A percentile compares a stretch with the other conserved stretches of the same genome.
These are phyloP conservation scores for Hippoglossus stenolepis DNA, from an alignment of 2,113 vertebrate genomes.

Conservation along the genomic window DNA sequence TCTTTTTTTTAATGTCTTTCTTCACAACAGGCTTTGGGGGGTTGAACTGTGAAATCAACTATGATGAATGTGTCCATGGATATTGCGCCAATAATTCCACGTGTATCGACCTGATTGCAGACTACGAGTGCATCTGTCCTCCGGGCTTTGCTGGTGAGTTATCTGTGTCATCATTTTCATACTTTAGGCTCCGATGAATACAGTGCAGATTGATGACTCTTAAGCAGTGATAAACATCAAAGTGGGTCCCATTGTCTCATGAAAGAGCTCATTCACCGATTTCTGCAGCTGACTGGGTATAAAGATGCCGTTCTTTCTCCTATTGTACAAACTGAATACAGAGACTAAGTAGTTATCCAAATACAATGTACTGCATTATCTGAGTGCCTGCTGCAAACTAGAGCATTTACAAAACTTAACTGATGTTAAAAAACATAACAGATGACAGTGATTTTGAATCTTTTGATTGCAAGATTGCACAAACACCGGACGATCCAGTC, in stretches of 20 bases:
- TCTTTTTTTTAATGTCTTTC: conserved; percentile 20
- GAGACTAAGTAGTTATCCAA: neutral
- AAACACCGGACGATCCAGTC: too few relatives aligned
- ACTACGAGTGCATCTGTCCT: conserved; percentile 82
- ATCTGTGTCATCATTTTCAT: conserved; percentile 67
- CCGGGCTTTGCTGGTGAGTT: conserved; percentile 80
- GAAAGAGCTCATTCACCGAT: conserved; percentile 18
- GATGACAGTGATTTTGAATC: too few relatives aligned
- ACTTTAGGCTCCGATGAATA: conserved; percentile 45
- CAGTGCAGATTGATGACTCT: conserved; percentile 52
- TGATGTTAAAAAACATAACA: too few relatives aligned
- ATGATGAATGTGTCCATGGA: conserved; percentile 81
- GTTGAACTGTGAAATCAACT: conserved; percentile 83
- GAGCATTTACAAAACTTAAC: neutral
- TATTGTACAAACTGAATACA: neutral
- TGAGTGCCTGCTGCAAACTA: neutral
- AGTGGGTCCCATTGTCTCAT: conserved; percentile 11
- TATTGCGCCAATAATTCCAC: conserved; percentile 84
- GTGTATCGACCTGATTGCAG: conserved; percentile 81
- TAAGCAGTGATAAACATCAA: conserved; percentile 31
- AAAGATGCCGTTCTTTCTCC: conserved; percentile 2
- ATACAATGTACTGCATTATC: neutral
- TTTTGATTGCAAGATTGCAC: too few relatives aligned
- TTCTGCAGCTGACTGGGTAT: conserved; percentile 22
- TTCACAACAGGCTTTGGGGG: conserved; percentile 75